Conservation (phyloP, 2,113 vertebrate genomes). For the Rhabdornis inornatus region DNA sequence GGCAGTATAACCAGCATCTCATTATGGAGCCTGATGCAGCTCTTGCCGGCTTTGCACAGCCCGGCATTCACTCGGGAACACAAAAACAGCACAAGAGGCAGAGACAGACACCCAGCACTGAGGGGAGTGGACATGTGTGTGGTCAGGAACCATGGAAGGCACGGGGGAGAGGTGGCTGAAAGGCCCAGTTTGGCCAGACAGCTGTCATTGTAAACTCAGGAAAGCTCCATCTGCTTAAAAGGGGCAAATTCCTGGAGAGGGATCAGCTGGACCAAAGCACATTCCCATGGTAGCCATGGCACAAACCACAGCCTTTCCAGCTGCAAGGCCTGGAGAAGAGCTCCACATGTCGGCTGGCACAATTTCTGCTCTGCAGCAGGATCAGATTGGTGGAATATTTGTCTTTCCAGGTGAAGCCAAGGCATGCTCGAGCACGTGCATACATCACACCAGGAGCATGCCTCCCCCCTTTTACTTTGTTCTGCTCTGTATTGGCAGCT, state of each 20-base stretch:
- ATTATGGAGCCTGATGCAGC: neutral
- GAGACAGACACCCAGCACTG: neutral
- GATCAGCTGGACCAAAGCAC: neutral
- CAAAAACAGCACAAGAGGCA: neutral
- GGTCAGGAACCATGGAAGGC: neutral
- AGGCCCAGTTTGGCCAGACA: accelerated
- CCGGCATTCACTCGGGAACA: neutral
- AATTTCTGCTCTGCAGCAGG: neutral
- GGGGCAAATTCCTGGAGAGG: neutral
- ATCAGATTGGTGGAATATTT: neutral
- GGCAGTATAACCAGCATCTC: neutral
- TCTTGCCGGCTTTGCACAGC: neutral
- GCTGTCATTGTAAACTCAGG: accelerated
- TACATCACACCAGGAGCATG: neutral
- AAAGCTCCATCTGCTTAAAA: neutral
- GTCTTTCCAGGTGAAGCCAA: neutral
- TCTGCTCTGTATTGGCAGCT: neutral
- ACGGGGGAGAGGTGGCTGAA: neutral
- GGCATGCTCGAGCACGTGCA: accelerated
- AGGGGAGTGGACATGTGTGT: accelerated
- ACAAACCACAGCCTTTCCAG: neutral
- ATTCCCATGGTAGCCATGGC: accelerated
- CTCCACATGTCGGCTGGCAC: neutral
- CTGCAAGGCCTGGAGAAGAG: neutral
- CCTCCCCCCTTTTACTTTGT: neutral